These are phyloP conservation scores for Ectemnius cavifrons DNA, from an alignment of 2,888 invertebrate genomes.

Conservation along the genomic window DNA sequence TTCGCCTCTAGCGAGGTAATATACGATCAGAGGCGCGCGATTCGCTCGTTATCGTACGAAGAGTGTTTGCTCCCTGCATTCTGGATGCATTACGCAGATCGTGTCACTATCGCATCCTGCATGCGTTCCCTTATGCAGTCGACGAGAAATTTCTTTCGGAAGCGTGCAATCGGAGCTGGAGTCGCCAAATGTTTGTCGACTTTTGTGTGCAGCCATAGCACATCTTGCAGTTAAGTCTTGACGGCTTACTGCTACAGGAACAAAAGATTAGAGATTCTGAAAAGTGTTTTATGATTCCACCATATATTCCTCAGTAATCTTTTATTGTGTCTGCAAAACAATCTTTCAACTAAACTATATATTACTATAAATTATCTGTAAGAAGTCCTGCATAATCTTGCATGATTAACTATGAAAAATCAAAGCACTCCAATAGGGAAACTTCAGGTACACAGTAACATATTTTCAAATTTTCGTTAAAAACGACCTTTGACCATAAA, in stretches of 20 bases:
- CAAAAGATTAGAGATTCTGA: too few species aligned
- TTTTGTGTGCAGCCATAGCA: constrained; percentile 11
- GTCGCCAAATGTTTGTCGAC: constrained; percentile 33
- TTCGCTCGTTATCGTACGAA: constrained; percentile 22
- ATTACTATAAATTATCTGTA: too few species aligned
- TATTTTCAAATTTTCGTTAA: too few species aligned
- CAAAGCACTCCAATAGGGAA: too few species aligned
- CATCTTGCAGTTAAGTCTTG: constrained; percentile 1
- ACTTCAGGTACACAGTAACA: too few species aligned
- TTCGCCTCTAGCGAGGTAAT: constrained; percentile 2
- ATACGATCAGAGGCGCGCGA: constrained; percentile 6
- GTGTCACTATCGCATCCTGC: constrained; percentile 36
- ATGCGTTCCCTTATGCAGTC: constrained; percentile 13
- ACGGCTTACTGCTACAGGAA: neutral
- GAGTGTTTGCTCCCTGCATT: constrained; percentile 18
- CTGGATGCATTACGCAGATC: constrained; percentile 31
- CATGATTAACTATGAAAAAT: too few species aligned
- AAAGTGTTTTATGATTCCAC: too few species aligned
- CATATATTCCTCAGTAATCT: too few species aligned
- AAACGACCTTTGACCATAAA: too few species aligned
- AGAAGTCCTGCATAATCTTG: too few species aligned
- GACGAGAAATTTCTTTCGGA: constrained; percentile 15
- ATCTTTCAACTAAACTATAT: too few species aligned
- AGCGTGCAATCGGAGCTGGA: constrained; percentile 20
- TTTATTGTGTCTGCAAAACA: too few species aligned